Evolutionary conservation across 2,797 vertebrate species (phyloP), one percentile per base, ranked within the genome.

Genomic region (Centropyge bicolor): DNA sequence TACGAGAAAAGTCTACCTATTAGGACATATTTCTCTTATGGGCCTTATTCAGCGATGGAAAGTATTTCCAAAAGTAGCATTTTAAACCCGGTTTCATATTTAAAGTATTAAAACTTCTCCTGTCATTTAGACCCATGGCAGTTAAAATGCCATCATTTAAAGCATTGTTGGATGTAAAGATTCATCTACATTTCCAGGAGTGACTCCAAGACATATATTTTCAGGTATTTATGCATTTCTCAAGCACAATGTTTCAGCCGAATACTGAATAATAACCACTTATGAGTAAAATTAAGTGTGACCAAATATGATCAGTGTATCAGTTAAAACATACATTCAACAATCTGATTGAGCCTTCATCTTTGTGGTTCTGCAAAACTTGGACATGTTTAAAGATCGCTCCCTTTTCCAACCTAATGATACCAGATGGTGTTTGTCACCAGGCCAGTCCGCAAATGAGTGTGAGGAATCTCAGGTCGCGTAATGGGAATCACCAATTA

Each of bases 381-480:
- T 20, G 7, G 22, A 55, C 59, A 36, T 17, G 7, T 19, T 61
- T 13, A 51, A 54, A 45, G 3, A 31, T 22, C 17, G 41, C 63
- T 61, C n/a, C 65, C 13, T 73, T 36, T 75, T 4, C 3, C 6
- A 67, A 52, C 51, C 65, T 64, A 80, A 83, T 87, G 79, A 91
- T 51, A 68, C 61, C 72, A 69, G 51, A 74, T 49, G 57, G 82
- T 61, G 71, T 75, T 90, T 83, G 89, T 92, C 84, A 88, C 90
- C 88, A 86, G 83, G 89, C 89, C 84, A 91, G 75, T 81, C 76
- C 24, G 78, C 74, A 79, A 87, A 85, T 49, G 70, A 83, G 76
- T 61, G 74, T 57, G 76, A 92, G 78, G 89, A 91, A 91, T 91
- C 83, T 60, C 48, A 22, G 60, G 45, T 71, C 63, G 60, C 24